Conservation (phyloP, 2,888 invertebrate species). For the Laothoe populi region DNA sequence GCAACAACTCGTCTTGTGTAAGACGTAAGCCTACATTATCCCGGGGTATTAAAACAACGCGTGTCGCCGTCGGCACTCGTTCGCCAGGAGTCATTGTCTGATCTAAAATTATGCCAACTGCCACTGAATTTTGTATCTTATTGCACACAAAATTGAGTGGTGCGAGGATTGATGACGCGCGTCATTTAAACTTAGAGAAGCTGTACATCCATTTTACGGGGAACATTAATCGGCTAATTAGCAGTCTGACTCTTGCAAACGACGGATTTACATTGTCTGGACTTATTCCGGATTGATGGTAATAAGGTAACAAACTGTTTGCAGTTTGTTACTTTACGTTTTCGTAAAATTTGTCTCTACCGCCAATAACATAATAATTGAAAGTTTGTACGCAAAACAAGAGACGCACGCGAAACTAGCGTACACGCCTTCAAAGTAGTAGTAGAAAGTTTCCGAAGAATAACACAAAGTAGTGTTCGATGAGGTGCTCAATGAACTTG, state of each 20-base stretch:
- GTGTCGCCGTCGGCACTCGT: not conserved
- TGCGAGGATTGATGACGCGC: not conserved
- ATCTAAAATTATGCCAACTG: not conserved
- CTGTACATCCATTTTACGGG: not conserved
- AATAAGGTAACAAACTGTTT: slow-evolving; percentile 20
- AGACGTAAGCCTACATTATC: slow-evolving; percentile 28
- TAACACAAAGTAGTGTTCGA: slow-evolving; percentile 51
- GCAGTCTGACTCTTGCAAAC: slow-evolving; percentile 33
- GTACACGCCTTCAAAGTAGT: slow-evolving; percentile 13
- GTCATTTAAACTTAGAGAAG: not conserved
- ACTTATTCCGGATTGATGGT: slow-evolving; percentile 36
- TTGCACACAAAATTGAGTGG: not conserved
- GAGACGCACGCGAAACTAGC: not conserved
- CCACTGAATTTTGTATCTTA: not conserved
- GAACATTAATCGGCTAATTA: slow-evolving; percentile 65
- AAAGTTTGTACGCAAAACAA: slow-evolving; percentile 17
- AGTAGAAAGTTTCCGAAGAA: slow-evolving; percentile 49
- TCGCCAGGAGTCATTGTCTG: not conserved
- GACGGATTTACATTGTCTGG: slow-evolving; percentile 60
- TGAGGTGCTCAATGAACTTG: slow-evolving; percentile 67
- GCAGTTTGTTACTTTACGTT: too few species aligned
- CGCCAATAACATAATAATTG: not conserved
- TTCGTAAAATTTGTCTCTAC: not conserved
- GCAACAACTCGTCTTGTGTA: slow-evolving; percentile 12
- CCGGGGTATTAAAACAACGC: slow-evolving; percentile 36